Conservation (phyloP, 1,140 invertebrate genomes). For the Drosophila elegans region DNA sequence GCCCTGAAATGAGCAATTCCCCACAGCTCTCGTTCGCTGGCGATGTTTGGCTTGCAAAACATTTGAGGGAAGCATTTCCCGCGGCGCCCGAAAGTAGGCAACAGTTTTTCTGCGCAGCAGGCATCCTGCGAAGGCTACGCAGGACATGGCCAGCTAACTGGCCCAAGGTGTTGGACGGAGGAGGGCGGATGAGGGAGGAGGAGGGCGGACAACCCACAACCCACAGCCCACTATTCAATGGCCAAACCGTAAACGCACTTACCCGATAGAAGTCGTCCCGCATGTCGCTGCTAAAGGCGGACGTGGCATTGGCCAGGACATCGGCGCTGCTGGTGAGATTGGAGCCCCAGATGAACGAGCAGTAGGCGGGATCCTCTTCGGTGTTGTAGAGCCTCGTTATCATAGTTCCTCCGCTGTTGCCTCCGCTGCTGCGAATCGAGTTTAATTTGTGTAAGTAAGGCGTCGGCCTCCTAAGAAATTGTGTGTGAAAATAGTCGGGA, state of each 20-base stretch:
- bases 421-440: conserved; percentile 29
- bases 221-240: neutral
- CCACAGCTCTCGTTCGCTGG: neutral
- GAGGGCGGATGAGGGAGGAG: too few relatives aligned
- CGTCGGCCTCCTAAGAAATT: conserved; percentile 23
- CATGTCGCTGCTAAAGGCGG: conserved; percentile 56
- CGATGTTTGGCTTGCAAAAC: conserved; percentile 21
- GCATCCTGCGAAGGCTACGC: conserved; percentile 9
- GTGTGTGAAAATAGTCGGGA: conserved; percentile 39
- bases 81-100: conserved; percentile 54
- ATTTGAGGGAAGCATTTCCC: conserved; percentile 36
- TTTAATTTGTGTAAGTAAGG: conserved; percentile 72
- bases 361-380: conserved; percentile 80
- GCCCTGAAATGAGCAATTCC: conserved; percentile 69
- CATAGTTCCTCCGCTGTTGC: conserved; percentile 55
- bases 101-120: conserved; percentile 49
- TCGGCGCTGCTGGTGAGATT: conserved; percentile 65
- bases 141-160: neutral
- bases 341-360: conserved; percentile 77
- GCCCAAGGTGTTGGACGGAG: neutral
- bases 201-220: too few relatives aligned
- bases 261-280: conserved; percentile 77
- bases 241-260: conserved; percentile 40
- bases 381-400: conserved; percentile 80
- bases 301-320: conserved; percentile 46